Percentiles rank a stretch among this genome's conserved stretches.
phyloP scores from a whole-genome alignment of 2,797 vertebrate species.

The Garrulus glandarius region DNA sequence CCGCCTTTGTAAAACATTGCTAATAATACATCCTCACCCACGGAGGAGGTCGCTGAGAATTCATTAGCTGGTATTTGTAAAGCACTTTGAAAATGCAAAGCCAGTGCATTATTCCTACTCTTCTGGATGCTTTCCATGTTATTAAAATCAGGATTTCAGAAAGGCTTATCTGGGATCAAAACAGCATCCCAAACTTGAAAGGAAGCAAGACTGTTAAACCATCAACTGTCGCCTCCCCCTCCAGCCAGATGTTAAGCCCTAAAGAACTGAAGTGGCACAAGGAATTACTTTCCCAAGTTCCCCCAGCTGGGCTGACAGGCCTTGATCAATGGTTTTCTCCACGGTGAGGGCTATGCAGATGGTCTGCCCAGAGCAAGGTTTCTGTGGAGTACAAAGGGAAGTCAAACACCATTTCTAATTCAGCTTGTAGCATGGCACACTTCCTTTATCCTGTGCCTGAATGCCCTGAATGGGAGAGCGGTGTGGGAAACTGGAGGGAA shows the following conservation, averaged over 20 bases:
- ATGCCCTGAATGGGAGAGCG: slow-evolving; percentile 79
- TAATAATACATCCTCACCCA: slow-evolving; percentile 24
- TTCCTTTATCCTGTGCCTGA: slow-evolving; percentile 80
- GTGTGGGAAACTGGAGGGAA: slow-evolving; percentile 87
- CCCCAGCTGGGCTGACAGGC: slow-evolving; percentile 64
- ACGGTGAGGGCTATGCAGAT: slow-evolving; percentile 70
- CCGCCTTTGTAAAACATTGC: slow-evolving; percentile 2
- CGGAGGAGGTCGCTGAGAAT: slow-evolving; percentile 40
- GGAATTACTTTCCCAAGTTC: slow-evolving; percentile 58
- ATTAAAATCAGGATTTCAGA: slow-evolving; percentile 65
- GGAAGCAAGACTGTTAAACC: slow-evolving; percentile 63
- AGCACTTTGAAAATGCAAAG: slow-evolving; percentile 64
- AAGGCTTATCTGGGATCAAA: slow-evolving; percentile 53
- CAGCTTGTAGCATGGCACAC: slow-evolving; percentile 84
- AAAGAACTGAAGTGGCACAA: slow-evolving; percentile 59
- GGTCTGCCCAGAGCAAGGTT: slow-evolving; percentile 52
- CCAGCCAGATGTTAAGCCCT: slow-evolving; percentile 70
- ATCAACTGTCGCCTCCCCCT: slow-evolving; percentile 19
- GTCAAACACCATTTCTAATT: slow-evolving; percentile 69
- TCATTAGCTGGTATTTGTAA: slow-evolving; percentile 59
- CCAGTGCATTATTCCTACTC: slow-evolving; percentile 48
- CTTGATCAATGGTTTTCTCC: slow-evolving; percentile 70
- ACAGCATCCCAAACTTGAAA: slow-evolving; percentile 63
- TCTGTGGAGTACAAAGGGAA: slow-evolving; percentile 53
- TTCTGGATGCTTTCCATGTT: slow-evolving; percentile 60